Evolutionary conservation across 2,888 invertebrate genomes (phyloP), one percentile per base, ranked within the genome.

Genomic region (Brachyptera risi): DNA sequence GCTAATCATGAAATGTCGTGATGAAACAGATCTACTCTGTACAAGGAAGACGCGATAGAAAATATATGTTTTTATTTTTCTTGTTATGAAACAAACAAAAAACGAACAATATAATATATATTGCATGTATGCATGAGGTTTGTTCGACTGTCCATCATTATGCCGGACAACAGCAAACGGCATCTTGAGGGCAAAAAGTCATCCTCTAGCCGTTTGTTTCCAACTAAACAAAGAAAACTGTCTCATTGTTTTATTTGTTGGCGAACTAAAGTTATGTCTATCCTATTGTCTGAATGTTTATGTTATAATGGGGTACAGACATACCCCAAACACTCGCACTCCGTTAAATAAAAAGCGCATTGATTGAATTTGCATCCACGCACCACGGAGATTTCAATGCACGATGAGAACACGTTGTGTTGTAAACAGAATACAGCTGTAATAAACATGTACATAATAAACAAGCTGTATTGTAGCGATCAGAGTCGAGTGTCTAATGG

Each of bases 171-270:
- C n/a, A 17, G 24, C 49, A 21, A 26, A 24, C 27, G 51, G 2
- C 13, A 44, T 9, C 19, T 4, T 15, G 47, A n/a, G 24, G n/a
- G 51, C 31, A 51, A 51, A 51, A 51, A 51, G 17, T 31, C 31
- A 17, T 7, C 49, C 13, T 1, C 5, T 5, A 15, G 15, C 17
- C 19, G 37, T 17, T 21, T 54, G 37, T 17, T 37, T 54, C 37
- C 23, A 37, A 21, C 54, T 37, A 54, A 54, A 54, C 54, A 54
- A 54, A 54, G 54, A 54, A 26, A 37, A 37, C 54, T 37, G 37
- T 37, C 37, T 19, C 21, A 35, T 37, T 54, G 54, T 54, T 54
- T 54, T 54, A 54, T 54, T 54, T 54, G 17, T 35, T 54, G 27
- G 27, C 31, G 17, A 24, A 54, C 31, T 13, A 21, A 37, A 54